These are phyloP conservation scores for Drosophila vallismaia DNA, from an alignment of 2,888 invertebrate species.

Conservation along the genomic window DNA sequence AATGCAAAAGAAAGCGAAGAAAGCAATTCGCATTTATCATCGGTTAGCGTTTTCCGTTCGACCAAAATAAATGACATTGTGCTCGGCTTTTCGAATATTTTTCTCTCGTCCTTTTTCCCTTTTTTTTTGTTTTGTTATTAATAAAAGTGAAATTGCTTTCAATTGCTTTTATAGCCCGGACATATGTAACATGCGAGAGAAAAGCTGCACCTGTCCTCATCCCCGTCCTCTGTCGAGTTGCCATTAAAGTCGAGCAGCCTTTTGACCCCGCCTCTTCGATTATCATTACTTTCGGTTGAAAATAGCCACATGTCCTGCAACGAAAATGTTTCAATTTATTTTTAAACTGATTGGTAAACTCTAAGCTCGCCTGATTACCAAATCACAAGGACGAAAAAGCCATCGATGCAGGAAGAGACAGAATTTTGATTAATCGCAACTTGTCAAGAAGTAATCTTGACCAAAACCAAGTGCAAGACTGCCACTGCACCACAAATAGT, in stretches of 20 bases:
- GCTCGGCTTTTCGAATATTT: constrained; percentile 5
- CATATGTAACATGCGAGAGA: constrained; percentile 12
- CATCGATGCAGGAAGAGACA: neutral
- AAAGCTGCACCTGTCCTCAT: constrained; percentile 12
- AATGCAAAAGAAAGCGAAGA: constrained; percentile 49
- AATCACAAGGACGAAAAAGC: neutral
- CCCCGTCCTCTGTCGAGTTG: neutral
- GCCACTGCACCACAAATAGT: neutral
- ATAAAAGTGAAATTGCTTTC: constrained; percentile 38
- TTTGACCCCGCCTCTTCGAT: neutral
- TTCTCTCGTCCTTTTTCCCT: neutral
- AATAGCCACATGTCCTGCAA: neutral
- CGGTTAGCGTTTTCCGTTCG: constrained; percentile 12
- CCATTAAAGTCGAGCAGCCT: too few species aligned
- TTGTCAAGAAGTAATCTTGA: neutral
- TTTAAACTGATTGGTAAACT: neutral
- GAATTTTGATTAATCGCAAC: constrained; percentile 3
- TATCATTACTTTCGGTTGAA: neutral
- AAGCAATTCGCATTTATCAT: constrained; percentile 50
- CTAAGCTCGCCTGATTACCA: neutral
- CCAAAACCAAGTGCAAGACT: neutral
- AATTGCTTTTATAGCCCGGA: constrained; percentile 13
- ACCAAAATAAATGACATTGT: constrained; percentile 15
- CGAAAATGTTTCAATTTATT: neutral
- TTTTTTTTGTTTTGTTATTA: constrained; percentile 16